phyloP scores from a whole-genome alignment of 2,113 vertebrate genomes.

The Cromileptes altivelis region DNA sequence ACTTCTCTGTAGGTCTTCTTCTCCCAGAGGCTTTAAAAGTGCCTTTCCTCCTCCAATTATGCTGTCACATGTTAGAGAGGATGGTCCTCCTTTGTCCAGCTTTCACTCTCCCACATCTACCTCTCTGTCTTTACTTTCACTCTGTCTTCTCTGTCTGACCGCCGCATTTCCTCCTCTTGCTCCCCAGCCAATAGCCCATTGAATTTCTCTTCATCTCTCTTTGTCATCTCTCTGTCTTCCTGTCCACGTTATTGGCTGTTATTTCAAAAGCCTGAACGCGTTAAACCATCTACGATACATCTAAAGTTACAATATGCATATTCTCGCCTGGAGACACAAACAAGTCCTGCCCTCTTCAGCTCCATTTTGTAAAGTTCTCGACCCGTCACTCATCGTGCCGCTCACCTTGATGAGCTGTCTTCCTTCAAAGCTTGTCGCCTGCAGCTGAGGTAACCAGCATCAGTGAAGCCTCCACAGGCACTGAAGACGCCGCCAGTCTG shows the following conservation, averaged over 20 bases:
- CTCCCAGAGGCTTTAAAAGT: constrained; percentile 18
- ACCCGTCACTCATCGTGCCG: not conserved
- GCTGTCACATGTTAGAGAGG: constrained; percentile 49
- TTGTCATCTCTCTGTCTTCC: constrained; percentile 31
- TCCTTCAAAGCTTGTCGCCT: constrained; percentile 12
- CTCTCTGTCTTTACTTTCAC: not conserved
- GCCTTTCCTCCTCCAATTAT: constrained; percentile 27
- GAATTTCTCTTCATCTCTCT: constrained; percentile 63
- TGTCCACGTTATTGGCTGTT: not conserved
- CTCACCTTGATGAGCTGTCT: constrained; percentile 28
- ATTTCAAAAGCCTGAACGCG: constrained; percentile 5
- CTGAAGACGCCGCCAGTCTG: constrained; percentile 2
- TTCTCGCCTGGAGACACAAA: not conserved
- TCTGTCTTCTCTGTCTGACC: constrained; percentile 8
- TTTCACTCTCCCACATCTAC: not conserved
- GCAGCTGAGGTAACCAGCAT: constrained; percentile 16
- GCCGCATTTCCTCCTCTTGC: constrained; percentile 38
- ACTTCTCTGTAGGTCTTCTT: not conserved
- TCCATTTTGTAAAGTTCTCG: not conserved
- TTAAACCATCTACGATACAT: not conserved
- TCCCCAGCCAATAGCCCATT: constrained; percentile 44
- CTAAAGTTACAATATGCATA: not conserved
- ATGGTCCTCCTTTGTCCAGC: constrained; percentile 45
- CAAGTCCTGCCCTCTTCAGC: not conserved
- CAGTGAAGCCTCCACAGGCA: constrained; percentile 8